Base-by-base conservation (phyloP, 2,113 vertebrate species). In the Pleuronectes platessa region DNA sequence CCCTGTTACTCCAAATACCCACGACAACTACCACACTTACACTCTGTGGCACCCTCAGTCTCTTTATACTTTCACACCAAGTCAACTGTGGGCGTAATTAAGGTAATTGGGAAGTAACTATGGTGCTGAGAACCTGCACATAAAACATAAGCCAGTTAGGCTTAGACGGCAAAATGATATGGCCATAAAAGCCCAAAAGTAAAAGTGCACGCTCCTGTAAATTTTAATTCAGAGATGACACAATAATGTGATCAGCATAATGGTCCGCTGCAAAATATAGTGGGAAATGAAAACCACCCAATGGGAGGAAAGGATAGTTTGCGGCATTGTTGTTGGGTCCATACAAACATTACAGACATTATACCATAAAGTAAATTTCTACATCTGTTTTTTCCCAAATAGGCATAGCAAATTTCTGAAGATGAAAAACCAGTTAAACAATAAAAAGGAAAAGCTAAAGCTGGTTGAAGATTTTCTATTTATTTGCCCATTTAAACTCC, bases 51-150 rank as follows among this genome's bases (percentile, higher is more conserved):
- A 31, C 31, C 6, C 31, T 31, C 78, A 69, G 72, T 78, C 70
- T 65, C 69, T 82, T 80, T 60, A 5, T 49, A 26, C 66, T 72
- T 64, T 65, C 31, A 69, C 21, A 76, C 76, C 73, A 82, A 61
- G 26, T 65, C 6, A 27, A 64, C 68, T 79, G 74, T 74, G 59
- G 42, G n/a, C 55, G 63, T 88, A 84, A 88, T 83, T 84, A 78
- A 78, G 68, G 55, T 82, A 81, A 87, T 75, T 80, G 61, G 86
- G 61, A 82, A 83, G 51, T 70, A 76, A 82, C 61, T 71, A 53
- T 31, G 42, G 60, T 18, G 60, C 66, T 61, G 35, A 63, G 74
- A 65, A 74, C 68, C 37, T 56, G 55, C 64, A 71, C 71, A 49
- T 71, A 53, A 76, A 83, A 71, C 55, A 59, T 26, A 68, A 72